Conservation (phyloP, 1,140 invertebrate species). For the Ceratosolen fusciceps region DNA sequence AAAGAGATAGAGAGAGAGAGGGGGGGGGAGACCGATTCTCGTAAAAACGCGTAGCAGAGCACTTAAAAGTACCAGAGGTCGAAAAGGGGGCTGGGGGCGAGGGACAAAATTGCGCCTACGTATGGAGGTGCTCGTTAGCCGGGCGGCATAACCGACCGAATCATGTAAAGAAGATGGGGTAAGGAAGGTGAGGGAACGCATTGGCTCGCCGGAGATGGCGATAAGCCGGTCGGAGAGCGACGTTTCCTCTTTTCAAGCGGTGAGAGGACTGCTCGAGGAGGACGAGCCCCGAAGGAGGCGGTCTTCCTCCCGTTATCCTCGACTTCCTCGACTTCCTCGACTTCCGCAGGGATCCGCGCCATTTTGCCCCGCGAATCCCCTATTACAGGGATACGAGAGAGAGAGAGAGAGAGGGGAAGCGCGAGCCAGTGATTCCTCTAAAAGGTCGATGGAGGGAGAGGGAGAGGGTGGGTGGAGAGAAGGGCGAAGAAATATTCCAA, state of each 20-base stretch:
- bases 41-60: neutral
- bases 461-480: neutral
- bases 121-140: too few relatives aligned
- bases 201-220: neutral
- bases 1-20: neutral
- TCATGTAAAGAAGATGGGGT: too few relatives aligned
- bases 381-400: too few relatives aligned
- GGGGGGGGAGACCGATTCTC: neutral
- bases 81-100: neutral
- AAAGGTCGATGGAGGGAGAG: neutral
- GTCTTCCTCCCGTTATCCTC: neutral
- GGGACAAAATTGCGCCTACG: neutral
- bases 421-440: neutral
- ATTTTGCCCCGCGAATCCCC: neutral
- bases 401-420: neutral
- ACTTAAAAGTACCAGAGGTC: neutral
- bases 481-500: conserved; percentile 20
- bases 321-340: neutral
- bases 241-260: neutral
- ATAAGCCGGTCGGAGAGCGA: conserved; percentile 12
- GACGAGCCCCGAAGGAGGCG: neutral
- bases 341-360: neutral
- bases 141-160: neutral
- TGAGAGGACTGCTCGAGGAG: neutral
- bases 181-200: too few relatives aligned